Evolutionary conservation across 2,888 invertebrate genomes (phyloP).

Genomic region (Erpobdella octoculata): DNA sequence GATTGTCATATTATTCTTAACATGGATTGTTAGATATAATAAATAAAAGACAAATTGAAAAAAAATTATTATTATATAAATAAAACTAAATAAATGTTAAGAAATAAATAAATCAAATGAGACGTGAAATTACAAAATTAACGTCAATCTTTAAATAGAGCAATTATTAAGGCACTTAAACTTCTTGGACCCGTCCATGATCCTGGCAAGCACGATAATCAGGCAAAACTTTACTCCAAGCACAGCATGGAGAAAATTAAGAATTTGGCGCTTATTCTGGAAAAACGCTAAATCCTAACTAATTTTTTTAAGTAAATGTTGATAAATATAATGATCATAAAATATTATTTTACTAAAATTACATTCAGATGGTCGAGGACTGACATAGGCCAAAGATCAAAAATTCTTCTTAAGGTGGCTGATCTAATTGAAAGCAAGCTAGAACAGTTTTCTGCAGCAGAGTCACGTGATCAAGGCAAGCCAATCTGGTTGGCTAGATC

Average conservation of each 20-base stretch:
- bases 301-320: background rate
- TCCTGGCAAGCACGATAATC: too few species aligned
- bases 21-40: too few species aligned
- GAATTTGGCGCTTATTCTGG: too few species aligned
- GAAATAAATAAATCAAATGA: too few species aligned
- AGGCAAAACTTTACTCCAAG: too few species aligned
- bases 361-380: conserved; percentile 54
- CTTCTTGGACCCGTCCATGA: too few species aligned
- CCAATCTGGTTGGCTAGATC: conserved; percentile 53
- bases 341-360: background rate
- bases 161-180: too few species aligned
- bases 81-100: background rate
- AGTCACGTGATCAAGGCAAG: conserved; percentile 58
- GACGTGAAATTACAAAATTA: too few species aligned
- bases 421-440: conserved; percentile 54
- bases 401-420: conserved; percentile 53
- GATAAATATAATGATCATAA: background rate
- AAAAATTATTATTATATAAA: background rate
- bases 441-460: conserved; percentile 55
- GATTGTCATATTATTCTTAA: too few species aligned
- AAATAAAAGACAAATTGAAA: background rate
- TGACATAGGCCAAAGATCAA: conserved; percentile 50
- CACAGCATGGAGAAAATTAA: too few species aligned
- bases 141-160: too few species aligned
- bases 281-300: too few species aligned